Percentiles rank a stretch among this genome's conserved stretches.
Evolutionary conservation across 2,888 invertebrate genomes (phyloP).

Genomic region (Microdon myrmicae): DNA sequence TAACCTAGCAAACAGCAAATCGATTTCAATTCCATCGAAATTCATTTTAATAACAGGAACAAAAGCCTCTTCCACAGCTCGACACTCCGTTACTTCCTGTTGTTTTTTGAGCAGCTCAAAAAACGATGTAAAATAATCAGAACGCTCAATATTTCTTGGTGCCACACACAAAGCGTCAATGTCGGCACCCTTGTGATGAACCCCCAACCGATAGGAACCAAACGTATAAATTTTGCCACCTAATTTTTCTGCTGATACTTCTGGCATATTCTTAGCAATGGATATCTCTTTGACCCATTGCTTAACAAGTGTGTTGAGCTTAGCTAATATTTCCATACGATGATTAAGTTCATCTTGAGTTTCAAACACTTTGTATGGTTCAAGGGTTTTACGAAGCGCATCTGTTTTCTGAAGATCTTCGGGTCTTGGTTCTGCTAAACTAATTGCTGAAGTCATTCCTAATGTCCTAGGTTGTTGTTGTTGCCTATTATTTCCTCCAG

Average conservation of each 20-base stretch:
- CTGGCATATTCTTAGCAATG: conserved; percentile 89
- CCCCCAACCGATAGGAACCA: conserved; percentile 95
- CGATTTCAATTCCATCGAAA: conserved; percentile 98
- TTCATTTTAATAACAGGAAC: conserved; percentile 99
- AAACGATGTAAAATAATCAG: conserved; percentile 96
- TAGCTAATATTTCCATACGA: conserved; percentile 84
- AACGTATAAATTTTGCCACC: conserved; percentile 99
- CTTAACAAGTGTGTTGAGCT: conserved; percentile 89
- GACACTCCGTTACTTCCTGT: conserved; percentile 83
- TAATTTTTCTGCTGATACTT: conserved; percentile 86
- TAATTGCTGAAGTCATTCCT: conserved; percentile 96
- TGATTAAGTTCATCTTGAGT: conserved; percentile 90
- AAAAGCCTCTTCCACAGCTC: conserved; percentile 97
- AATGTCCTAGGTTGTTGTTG: conserved; percentile 59
- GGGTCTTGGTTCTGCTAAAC: conserved; percentile 81
- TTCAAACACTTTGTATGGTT: conserved; percentile 90
- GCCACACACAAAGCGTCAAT: conserved; percentile 99
- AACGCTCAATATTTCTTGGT: conserved; percentile 92
- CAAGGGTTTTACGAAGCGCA: conserved; percentile 79
- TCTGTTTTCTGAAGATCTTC: conserved; percentile 76
- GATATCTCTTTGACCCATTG: conserved; percentile 95
- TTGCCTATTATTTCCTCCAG: conserved; percentile 23
- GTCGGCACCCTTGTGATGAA: conserved; percentile 97
- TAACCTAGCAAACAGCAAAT: conserved; percentile 95
- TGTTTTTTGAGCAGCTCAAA: conserved; percentile 89